Conservation (phyloP, 2,888 invertebrate species). For the Plebejus anna region DNA sequence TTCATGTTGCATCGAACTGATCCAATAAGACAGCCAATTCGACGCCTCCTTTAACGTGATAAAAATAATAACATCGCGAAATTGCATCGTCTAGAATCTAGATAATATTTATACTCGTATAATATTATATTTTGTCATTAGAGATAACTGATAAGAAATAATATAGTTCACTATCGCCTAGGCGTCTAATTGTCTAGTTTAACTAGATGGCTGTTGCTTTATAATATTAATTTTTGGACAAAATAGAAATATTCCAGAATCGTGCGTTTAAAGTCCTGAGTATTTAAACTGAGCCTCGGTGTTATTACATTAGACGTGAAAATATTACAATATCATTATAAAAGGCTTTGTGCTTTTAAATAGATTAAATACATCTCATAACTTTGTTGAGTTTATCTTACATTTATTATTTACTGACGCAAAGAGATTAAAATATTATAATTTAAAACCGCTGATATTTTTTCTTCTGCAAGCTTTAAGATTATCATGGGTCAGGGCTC, state of each 20-base stretch:
- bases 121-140: no score
- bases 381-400: neutral
- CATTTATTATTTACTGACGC: neutral
- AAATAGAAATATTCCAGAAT: neutral
- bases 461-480: neutral
- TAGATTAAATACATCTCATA: neutral
- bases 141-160: no score
- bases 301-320: neutral
- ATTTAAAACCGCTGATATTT: neutral
- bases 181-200: no score
- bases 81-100: no score
- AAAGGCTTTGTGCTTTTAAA: conserved; percentile 2
- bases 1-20: no score
- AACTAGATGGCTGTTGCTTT: no score
- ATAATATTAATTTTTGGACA: neutral
- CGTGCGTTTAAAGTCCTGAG: neutral
- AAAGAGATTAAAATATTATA: neutral
- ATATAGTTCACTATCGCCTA: no score
- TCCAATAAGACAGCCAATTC: no score
- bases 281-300: neutral
- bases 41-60: no score
- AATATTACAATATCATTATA: neutral
- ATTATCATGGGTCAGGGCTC: no score
- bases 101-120: no score
- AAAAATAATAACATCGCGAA: no score